These are phyloP conservation scores for Poeciliopsis occidentalis DNA, from an alignment of 2,113 vertebrate genomes.

Conservation along the genomic window DNA sequence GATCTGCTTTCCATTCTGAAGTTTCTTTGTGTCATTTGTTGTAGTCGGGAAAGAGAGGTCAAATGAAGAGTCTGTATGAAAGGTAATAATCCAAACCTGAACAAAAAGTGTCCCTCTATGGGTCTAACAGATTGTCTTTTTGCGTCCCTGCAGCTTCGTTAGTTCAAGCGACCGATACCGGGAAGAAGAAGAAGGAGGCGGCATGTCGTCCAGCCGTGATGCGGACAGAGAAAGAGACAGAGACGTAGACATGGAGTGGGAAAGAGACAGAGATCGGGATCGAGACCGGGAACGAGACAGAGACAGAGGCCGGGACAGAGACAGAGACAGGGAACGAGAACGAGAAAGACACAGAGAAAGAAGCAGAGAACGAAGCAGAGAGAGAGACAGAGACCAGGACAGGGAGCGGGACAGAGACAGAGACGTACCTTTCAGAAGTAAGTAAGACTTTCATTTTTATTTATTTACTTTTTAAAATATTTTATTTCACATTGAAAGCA, in stretches of 20 bases:
- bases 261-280: constrained; percentile 62
- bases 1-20: constrained; percentile 7
- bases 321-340: constrained; percentile 52
- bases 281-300: constrained; percentile 69
- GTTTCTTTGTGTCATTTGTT: constrained; percentile 19
- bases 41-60: constrained; percentile 85
- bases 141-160: constrained; percentile 82
- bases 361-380: constrained; percentile 45
- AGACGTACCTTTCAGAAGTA: constrained; percentile 84
- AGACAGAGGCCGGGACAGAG: constrained; percentile 50
- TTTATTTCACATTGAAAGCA: too few relatives aligned
- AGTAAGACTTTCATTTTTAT: constrained; percentile 39
- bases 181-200: constrained; percentile 71
- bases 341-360: constrained; percentile 34
- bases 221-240: constrained; percentile 39
- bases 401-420: constrained; percentile 68
- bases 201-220: constrained; percentile 57
- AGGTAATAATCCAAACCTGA: constrained; percentile 76
- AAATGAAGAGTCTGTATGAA: constrained; percentile 89
- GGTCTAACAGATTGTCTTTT: not conserved
- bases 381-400: constrained; percentile 67
- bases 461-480: too few relatives aligned
- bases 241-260: constrained; percentile 62
- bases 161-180: constrained; percentile 83
- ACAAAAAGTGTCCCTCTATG: not conserved